These are phyloP conservation scores for Riparia riparia DNA, from an alignment of 2,113 vertebrate genomes.

Conservation along the genomic window DNA sequence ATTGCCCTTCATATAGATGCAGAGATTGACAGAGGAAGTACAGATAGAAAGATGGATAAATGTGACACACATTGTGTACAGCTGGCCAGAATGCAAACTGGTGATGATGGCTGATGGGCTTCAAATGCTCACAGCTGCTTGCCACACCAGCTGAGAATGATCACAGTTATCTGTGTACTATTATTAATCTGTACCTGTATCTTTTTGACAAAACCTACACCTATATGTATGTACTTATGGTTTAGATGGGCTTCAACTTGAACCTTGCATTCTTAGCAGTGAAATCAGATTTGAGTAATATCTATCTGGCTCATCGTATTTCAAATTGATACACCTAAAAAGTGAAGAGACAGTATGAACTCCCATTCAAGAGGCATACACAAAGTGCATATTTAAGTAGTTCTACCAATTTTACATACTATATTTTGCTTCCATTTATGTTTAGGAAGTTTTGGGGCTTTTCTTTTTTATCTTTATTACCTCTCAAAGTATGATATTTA, in stretches of 20 bases:
- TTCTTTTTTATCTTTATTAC: not conserved
- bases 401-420: not conserved
- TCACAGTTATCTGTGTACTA: not conserved
- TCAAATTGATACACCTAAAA: not conserved
- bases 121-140: not conserved
- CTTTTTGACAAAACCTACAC: not conserved
- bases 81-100: not conserved
- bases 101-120: not conserved
- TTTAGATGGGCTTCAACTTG: not conserved
- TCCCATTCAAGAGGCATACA: not conserved
- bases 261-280: not conserved
- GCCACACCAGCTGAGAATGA: not conserved
- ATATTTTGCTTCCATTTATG: not conserved
- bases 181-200: not conserved
- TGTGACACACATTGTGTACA: not conserved
- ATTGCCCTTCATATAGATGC: not conserved
- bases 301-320: not conserved
- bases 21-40: not conserved
- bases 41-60: not conserved
- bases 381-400: not conserved
- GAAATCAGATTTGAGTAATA: not conserved
- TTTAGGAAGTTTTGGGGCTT: not conserved
- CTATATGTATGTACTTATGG: accelerated
- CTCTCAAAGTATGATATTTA: not conserved
- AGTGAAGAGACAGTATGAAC: not conserved